A percentile compares a stretch with the other conserved stretches of the same genome.
phyloP scores from a whole-genome alignment of 2,113 vertebrate genomes.

The Rhinopomastus cyanomelas region DNA sequence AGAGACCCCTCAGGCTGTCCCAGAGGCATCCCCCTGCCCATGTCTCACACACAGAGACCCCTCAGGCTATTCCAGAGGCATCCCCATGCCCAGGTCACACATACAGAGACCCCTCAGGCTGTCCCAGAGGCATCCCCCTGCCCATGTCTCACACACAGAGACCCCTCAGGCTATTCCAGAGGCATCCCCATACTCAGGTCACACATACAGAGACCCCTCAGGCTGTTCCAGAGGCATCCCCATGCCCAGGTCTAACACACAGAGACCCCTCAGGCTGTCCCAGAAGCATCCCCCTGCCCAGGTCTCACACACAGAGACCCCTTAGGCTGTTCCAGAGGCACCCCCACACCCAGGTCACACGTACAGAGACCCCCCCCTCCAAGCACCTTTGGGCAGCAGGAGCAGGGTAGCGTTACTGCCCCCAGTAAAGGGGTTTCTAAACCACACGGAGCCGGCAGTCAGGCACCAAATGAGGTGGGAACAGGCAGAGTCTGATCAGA shows the following conservation, averaged over 20 bases:
- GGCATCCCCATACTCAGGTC: not conserved
- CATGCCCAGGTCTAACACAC: rapidly evolving
- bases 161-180: not conserved
- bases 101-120: rapidly evolving
- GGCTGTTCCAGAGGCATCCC: not conserved
- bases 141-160: rapidly evolving
- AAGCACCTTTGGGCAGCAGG: not conserved
- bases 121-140: not conserved
- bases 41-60: rapidly evolving
- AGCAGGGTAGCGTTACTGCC: not conserved
- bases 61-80: not conserved
- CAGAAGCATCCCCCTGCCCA: not conserved
- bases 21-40: not conserved
- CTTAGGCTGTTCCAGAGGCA: not conserved
- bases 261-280: too few relatives aligned
- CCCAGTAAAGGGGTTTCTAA: not conserved
- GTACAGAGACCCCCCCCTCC: rapidly evolving
- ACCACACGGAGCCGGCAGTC: not conserved
- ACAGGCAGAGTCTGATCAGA: not conserved
- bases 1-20: too few relatives aligned
- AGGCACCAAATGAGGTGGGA: not conserved
- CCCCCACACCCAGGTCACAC: not conserved
- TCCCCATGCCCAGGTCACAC: not conserved
- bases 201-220: rapidly evolving
- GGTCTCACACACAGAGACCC: rapidly evolving